phyloP scores from a whole-genome alignment of 2,888 invertebrate species.

The Crematogaster levior region DNA sequence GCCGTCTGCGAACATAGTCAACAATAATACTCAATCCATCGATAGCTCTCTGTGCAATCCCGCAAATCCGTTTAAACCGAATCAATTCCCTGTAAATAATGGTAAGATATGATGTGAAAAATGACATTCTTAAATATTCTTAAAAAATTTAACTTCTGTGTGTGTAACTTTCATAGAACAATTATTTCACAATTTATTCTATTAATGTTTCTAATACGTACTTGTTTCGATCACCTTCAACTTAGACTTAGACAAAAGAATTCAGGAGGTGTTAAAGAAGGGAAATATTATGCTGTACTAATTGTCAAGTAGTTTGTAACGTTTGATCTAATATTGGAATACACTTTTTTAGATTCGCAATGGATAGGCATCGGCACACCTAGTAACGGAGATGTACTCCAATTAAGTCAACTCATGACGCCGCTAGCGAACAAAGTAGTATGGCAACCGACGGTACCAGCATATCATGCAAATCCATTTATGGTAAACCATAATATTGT shows the following conservation, averaged over 20 bases:
- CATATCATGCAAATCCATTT: slow-evolving; percentile 85
- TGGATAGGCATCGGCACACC: slow-evolving; percentile 81
- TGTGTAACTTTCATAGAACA: neutral
- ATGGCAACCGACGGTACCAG: slow-evolving; percentile 83
- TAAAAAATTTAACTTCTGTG: neutral
- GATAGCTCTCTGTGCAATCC: slow-evolving; percentile 81
- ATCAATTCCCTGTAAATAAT: slow-evolving; percentile 81
- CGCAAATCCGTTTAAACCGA: slow-evolving; percentile 83
- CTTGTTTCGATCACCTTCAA: neutral
- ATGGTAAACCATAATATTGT: slow-evolving; percentile 75
- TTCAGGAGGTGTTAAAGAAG: neutral
- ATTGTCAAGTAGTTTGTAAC: neutral
- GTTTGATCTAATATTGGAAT: slow-evolving; percentile 17
- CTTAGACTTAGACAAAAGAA: neutral
- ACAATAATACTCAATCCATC: slow-evolving; percentile 81
- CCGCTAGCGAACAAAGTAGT: slow-evolving; percentile 83
- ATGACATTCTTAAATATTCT: neutral
- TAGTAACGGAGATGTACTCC: slow-evolving; percentile 82
- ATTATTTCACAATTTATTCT: neutral
- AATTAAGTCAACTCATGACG: slow-evolving; percentile 84
- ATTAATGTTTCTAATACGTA: neutral
- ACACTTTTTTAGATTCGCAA: slow-evolving; percentile 79
- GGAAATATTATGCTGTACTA: neutral
- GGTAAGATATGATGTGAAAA: slow-evolving; percentile 72
- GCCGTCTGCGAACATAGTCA: slow-evolving; percentile 81